These are phyloP conservation scores for Okamejei kenojei DNA, from an alignment of 2,797 vertebrate genomes.

Conservation along the genomic window DNA sequence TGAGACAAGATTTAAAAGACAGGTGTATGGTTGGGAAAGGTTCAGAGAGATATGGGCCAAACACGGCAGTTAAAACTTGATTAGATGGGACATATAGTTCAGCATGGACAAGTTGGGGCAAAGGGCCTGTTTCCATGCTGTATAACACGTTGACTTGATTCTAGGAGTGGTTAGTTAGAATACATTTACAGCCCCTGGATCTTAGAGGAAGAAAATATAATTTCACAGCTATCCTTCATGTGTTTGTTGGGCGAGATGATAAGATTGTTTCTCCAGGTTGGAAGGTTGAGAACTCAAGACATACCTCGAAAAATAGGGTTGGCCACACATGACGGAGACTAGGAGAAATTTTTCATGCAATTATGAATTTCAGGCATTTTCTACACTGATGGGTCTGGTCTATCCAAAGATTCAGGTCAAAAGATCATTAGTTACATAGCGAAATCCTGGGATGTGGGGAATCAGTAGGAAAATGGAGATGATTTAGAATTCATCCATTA, in stretches of 20 bases:
- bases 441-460: background rate
- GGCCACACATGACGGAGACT: background rate
- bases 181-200: background rate
- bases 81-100: too few species aligned
- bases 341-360: background rate
- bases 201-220: background rate
- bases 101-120: too few species aligned
- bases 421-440: background rate
- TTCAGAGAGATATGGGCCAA: too few species aligned
- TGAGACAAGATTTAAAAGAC: too few species aligned
- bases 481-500: background rate
- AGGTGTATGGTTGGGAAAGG: too few species aligned
- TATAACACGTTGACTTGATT: too few species aligned
- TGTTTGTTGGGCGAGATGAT: background rate
- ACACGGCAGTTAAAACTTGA: too few species aligned
- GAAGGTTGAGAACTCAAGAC: background rate
- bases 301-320: too few species aligned
- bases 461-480: background rate
- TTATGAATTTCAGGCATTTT: background rate
- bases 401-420: background rate
- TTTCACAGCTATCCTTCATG: background rate
- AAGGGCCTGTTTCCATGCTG: too few species aligned
- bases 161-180: background rate
- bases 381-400: background rate
- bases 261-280: background rate